phyloP scores from a whole-genome alignment of 2,797 vertebrate genomes.

The Trematomus bernacchii region DNA sequence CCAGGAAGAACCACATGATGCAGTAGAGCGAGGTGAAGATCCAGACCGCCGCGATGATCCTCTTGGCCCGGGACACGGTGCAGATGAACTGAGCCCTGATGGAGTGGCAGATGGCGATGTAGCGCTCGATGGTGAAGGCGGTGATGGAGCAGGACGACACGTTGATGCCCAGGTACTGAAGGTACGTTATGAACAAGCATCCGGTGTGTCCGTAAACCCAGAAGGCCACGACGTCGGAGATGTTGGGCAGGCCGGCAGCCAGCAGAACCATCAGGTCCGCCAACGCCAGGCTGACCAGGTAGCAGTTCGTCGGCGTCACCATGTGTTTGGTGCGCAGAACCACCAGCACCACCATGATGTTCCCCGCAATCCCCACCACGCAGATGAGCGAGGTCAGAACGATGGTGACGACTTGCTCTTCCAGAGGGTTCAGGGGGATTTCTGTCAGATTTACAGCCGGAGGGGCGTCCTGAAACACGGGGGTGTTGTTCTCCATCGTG shows the following conservation, averaged over 20 bases:
- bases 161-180: constrained; percentile 93
- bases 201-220: constrained; percentile 91
- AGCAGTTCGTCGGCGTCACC: constrained; percentile 94
- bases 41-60: constrained; percentile 90
- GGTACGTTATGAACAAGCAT: constrained; percentile 92
- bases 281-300: constrained; percentile 91
- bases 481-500: constrained; percentile 79
- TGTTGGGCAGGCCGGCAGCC: constrained; percentile 90
- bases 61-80: constrained; percentile 90
- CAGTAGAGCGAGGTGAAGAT: constrained; percentile 90
- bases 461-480: constrained; percentile 51
- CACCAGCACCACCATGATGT: constrained; percentile 91
- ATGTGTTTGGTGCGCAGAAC: constrained; percentile 91
- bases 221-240: constrained; percentile 87
- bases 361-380: constrained; percentile 89
- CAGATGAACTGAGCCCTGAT: constrained; percentile 91
- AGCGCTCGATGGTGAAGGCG: constrained; percentile 91
- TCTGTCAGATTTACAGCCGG: constrained; percentile 67
- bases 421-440: constrained; percentile 85
- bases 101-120: constrained; percentile 92
- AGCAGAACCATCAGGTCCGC: constrained; percentile 91
- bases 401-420: constrained; percentile 89
- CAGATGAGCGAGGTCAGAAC: constrained; percentile 89
- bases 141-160: constrained; percentile 91
- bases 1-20: constrained; percentile 94